These are phyloP conservation scores for Nothocercus nigrocapillus DNA, from an alignment of 2,113 vertebrate species.

Conservation along the genomic window DNA sequence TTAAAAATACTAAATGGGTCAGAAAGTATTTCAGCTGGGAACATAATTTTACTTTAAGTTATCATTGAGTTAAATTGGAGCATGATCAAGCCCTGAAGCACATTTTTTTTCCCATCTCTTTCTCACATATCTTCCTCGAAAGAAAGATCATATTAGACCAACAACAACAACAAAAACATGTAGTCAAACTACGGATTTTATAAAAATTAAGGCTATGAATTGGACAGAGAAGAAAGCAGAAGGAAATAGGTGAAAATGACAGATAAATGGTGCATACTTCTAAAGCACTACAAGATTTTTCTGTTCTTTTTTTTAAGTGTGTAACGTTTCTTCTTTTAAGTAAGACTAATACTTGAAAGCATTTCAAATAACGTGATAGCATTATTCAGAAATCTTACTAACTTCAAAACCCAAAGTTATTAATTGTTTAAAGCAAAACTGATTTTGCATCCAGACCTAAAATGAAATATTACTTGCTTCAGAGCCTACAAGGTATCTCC, in stretches of 20 bases:
- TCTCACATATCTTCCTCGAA: neutral
- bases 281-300: neutral
- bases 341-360: neutral
- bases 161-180: neutral
- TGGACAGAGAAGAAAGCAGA: neutral
- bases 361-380: neutral
- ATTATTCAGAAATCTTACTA: neutral
- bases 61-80: constrained; percentile 15
- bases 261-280: neutral
- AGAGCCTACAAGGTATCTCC: neutral
- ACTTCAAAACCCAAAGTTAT: neutral
- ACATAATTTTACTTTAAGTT: constrained; percentile 10
- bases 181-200: neutral
- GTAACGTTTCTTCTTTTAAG: neutral
- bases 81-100: constrained; percentile 44
- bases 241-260: neutral
- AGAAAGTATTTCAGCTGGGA: constrained; percentile 33
- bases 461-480: constrained; percentile 7
- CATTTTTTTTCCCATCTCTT: neutral
- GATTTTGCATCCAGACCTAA: neutral
- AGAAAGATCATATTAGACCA: neutral
- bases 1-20: constrained; percentile 40
- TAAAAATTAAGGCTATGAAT: neutral
- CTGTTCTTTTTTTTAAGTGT: neutral
- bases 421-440: neutral